Evolutionary conservation across 2,888 invertebrate genomes (phyloP).

Genomic region (Chalcosyrphus nemorum): DNA sequence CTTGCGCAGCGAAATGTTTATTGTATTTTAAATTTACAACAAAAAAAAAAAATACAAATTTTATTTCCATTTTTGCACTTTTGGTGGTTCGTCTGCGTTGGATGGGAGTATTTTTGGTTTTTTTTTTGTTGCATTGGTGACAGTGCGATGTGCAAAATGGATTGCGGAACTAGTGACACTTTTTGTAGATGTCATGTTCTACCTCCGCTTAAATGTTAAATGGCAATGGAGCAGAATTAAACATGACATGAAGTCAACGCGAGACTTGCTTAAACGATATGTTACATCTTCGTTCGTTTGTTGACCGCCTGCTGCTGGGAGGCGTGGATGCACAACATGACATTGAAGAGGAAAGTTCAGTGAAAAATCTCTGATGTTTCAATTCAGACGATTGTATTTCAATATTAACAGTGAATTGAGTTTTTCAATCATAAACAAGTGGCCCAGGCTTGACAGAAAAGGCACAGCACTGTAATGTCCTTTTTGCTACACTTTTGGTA

Average conservation of each 20-base stretch:
- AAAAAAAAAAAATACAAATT: too few species aligned
- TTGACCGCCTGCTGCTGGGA: too few species aligned
- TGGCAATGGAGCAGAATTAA: neutral
- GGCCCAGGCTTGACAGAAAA: neutral
- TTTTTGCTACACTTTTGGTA: too few species aligned
- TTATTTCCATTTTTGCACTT: too few species aligned
- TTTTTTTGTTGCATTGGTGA: neutral
- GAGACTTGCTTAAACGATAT: neutral
- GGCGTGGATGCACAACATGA: neutral
- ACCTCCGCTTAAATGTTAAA: neutral
- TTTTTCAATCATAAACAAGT: neutral
- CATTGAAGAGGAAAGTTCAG: neutral
- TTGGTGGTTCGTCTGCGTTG: too few species aligned
- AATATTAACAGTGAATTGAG: neutral
- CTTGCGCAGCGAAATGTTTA: conserved; percentile 13
- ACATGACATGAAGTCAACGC: neutral
- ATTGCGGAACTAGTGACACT: neutral
- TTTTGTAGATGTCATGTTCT: conserved; percentile 7
- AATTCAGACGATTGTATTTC: neutral
- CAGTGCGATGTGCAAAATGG: neutral
- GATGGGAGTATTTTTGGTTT: neutral
- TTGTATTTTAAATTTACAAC: conserved; percentile 3
- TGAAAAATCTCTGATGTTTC: neutral
- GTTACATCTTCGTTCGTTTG: neutral
- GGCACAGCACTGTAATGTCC: too few species aligned